These are phyloP conservation scores for Bubo bubo DNA, from an alignment of 2,113 vertebrate genomes.

Conservation along the genomic window DNA sequence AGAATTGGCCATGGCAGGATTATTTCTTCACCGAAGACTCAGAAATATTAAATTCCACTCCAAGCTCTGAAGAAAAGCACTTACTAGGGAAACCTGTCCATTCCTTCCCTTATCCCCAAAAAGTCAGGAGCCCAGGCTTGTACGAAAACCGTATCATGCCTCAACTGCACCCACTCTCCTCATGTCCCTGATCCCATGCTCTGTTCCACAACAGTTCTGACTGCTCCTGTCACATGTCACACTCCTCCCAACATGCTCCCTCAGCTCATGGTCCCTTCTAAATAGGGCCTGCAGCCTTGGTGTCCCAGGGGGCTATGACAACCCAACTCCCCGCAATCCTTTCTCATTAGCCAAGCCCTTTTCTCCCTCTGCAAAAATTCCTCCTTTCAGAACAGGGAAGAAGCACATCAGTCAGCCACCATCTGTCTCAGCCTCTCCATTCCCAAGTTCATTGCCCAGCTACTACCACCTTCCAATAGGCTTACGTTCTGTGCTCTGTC, in stretches of 20 bases:
- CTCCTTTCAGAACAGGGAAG: not conserved
- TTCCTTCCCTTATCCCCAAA: not conserved
- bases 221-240: not conserved
- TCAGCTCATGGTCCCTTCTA: not conserved
- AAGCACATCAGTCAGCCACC: not conserved
- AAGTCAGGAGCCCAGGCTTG: not conserved
- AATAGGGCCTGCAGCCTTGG: not conserved
- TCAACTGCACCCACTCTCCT: not conserved
- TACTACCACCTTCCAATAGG: not conserved
- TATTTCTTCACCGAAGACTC: not conserved
- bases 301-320: not conserved
- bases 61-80: not conserved
- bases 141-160: not conserved
- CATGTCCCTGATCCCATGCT: accelerated
- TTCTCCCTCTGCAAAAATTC: not conserved
- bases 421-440: not conserved
- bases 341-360: not conserved
- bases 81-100: not conserved
- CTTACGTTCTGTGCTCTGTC: not conserved
- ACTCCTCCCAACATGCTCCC: not conserved
- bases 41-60: not conserved
- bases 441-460: not conserved
- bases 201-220: not conserved
- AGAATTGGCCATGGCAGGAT: not conserved
- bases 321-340: not conserved